These are phyloP conservation scores for Drosophila pseudotalamancana DNA, from an alignment of 2,888 invertebrate genomes.

Conservation along the genomic window DNA sequence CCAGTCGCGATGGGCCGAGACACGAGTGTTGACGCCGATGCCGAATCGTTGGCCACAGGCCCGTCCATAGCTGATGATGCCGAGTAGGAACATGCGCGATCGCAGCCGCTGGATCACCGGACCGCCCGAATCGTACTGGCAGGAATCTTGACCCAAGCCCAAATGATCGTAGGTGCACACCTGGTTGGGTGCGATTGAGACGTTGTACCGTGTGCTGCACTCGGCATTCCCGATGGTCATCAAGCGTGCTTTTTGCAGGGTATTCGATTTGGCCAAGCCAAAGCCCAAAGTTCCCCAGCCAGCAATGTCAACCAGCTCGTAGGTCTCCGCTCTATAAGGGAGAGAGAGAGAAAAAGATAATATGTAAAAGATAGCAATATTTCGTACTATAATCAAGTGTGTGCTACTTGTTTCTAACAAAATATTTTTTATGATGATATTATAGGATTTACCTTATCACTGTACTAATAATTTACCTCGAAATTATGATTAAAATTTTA, in stretches of 20 bases:
- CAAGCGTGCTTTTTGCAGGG: slow-evolving; percentile 85
- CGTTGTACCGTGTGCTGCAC: slow-evolving; percentile 62
- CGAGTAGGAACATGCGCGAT: slow-evolving; percentile 84
- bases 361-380: not conserved
- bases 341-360: not conserved
- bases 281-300: slow-evolving; percentile 86
- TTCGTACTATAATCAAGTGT: too few species aligned
- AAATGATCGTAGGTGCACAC: slow-evolving; percentile 73
- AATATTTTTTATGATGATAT: not conserved
- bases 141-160: slow-evolving; percentile 84
- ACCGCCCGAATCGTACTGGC: slow-evolving; percentile 86
- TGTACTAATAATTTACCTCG: too few species aligned
- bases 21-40: slow-evolving; percentile 86
- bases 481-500: too few species aligned
- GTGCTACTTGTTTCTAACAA: not conserved
- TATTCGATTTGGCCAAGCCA: slow-evolving; percentile 84
- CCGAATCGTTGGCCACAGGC: slow-evolving; percentile 84
- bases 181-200: slow-evolving; percentile 44
- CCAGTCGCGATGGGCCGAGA: slow-evolving; percentile 86
- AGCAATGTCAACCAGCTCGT: slow-evolving; percentile 61
- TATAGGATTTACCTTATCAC: too few species aligned
- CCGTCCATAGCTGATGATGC: slow-evolving; percentile 86
- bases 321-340: slow-evolving; percentile 34
- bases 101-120: slow-evolving; percentile 84
- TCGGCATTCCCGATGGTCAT: slow-evolving; percentile 72